Percentiles rank a stretch among this genome's conserved stretches.
phyloP scores from a whole-genome alignment of 1,140 invertebrate genomes.

The Pectinophora gossypiella region DNA sequence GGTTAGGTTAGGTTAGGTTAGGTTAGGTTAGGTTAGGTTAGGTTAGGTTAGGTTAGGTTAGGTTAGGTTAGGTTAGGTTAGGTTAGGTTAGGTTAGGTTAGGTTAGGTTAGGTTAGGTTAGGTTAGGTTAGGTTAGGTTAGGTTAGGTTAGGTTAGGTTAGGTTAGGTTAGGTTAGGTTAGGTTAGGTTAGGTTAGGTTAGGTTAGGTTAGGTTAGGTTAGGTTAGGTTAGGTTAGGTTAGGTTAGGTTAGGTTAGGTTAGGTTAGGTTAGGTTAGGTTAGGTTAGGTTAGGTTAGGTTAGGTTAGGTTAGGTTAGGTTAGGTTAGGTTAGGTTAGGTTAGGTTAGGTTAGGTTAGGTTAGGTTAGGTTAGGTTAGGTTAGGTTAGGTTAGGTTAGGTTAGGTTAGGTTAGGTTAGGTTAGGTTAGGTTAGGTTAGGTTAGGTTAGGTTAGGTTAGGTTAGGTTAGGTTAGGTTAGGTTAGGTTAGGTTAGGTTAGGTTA shows the following conservation, averaged over 20 bases:
- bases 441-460: slow-evolving; percentile 26
- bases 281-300: slow-evolving; percentile 20
- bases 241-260: slow-evolving; percentile 25
- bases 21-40: slow-evolving; percentile 17
- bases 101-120: slow-evolving; percentile 34
- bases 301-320: slow-evolving; percentile 25
- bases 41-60: slow-evolving; percentile 25
- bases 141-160: slow-evolving; percentile 28
- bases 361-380: slow-evolving; percentile 18
- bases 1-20: slow-evolving; percentile 22
- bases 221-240: slow-evolving; percentile 22
- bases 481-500: slow-evolving; percentile 27
- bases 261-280: slow-evolving; percentile 22
- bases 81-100: slow-evolving; percentile 25
- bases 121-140: slow-evolving; percentile 34
- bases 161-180: slow-evolving; percentile 31
- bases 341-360: slow-evolving; percentile 21
- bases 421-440: slow-evolving; percentile 31
- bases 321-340: slow-evolving; percentile 25
- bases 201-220: slow-evolving; percentile 29
- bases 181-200: slow-evolving; percentile 26
- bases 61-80: slow-evolving; percentile 16
- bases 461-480: slow-evolving; percentile 25
- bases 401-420: slow-evolving; percentile 23
- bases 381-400: slow-evolving; percentile 17